A percentile compares a stretch with the other conserved stretches of the same genome.
phyloP scores from a whole-genome alignment of 1,140 invertebrate genomes.

The Leptinotarsa defecta region DNA sequence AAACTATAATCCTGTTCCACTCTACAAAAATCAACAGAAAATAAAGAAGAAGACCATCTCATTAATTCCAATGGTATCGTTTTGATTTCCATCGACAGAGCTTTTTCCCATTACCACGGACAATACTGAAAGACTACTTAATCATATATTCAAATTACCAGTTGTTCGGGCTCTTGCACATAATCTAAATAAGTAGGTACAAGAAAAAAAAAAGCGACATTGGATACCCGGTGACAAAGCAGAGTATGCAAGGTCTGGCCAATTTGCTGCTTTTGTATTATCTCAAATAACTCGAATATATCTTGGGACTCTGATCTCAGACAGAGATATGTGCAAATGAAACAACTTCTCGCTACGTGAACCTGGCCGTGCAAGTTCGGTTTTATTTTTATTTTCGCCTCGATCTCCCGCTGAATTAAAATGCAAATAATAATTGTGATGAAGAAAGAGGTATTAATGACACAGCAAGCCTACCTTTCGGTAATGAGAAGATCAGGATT shows the following conservation, averaged over 20 bases:
- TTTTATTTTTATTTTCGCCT: slow-evolving; percentile 22
- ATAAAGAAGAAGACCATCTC: too few relatives aligned
- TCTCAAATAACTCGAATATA: slow-evolving; percentile 35
- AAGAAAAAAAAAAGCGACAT: background rate
- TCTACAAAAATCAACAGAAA: too few relatives aligned
- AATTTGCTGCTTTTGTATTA: slow-evolving; percentile 32
- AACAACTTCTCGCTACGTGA: slow-evolving; percentile 21
- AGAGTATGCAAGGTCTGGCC: slow-evolving; percentile 25
- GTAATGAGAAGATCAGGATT: background rate
- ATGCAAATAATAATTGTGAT: slow-evolving; percentile 35
- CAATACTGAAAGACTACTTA: background rate
- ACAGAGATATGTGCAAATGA: slow-evolving; percentile 33
- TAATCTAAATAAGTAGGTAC: slow-evolving; percentile 1
- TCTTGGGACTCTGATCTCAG: slow-evolving; percentile 32
- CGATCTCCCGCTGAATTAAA: slow-evolving; percentile 28
- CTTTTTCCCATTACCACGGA: background rate
- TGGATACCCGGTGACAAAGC: slow-evolving; percentile 17
- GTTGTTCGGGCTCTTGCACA: background rate
- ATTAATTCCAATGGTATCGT: background rate
- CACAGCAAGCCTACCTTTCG: background rate
- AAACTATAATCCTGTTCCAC: too few relatives aligned
- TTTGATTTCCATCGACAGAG: background rate
- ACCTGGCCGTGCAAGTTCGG: slow-evolving; percentile 14
- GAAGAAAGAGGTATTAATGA: slow-evolving; percentile 2
- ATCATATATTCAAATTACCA: slow-evolving; percentile 9